Conservation (phyloP, 2,888 invertebrate species). For the Dromius quadrimaculatus region DNA sequence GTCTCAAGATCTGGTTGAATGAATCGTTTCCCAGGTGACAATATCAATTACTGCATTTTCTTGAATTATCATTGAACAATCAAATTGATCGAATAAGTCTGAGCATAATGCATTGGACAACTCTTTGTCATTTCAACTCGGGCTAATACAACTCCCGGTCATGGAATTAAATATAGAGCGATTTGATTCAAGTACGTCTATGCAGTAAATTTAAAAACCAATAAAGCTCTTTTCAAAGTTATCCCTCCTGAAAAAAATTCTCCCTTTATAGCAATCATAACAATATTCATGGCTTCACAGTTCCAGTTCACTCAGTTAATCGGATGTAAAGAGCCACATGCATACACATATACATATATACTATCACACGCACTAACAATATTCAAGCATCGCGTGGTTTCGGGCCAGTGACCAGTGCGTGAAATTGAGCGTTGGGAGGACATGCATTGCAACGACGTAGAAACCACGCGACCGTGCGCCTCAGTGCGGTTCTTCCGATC, state of each 20-base stretch:
- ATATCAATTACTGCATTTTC: too few species aligned
- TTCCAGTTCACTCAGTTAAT: neutral
- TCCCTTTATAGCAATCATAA: neutral
- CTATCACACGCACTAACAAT: too few species aligned
- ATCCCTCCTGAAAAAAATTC: neutral
- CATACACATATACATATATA: neutral
- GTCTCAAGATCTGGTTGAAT: too few species aligned
- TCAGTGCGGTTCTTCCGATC: conserved; percentile 22
- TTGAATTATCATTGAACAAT: too few species aligned
- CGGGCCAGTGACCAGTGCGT: neutral
- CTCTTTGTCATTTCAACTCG: too few species aligned
- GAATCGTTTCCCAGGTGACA: too few species aligned
- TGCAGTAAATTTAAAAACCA: neutral
- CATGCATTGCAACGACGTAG: conserved; percentile 4
- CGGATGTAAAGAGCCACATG: conserved; percentile 4
- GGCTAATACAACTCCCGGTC: too few species aligned
- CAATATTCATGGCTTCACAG: neutral
- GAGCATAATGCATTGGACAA: too few species aligned
- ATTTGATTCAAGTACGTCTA: too few species aligned
- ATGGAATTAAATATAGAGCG: too few species aligned
- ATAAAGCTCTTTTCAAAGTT: neutral
- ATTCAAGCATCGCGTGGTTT: neutral
- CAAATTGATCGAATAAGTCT: too few species aligned
- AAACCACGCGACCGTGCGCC: neutral
- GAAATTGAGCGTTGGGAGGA: conserved; percentile 35